These are phyloP conservation scores for Poliocrania exsul DNA, from an alignment of 2,797 vertebrate species.

Conservation along the genomic window DNA sequence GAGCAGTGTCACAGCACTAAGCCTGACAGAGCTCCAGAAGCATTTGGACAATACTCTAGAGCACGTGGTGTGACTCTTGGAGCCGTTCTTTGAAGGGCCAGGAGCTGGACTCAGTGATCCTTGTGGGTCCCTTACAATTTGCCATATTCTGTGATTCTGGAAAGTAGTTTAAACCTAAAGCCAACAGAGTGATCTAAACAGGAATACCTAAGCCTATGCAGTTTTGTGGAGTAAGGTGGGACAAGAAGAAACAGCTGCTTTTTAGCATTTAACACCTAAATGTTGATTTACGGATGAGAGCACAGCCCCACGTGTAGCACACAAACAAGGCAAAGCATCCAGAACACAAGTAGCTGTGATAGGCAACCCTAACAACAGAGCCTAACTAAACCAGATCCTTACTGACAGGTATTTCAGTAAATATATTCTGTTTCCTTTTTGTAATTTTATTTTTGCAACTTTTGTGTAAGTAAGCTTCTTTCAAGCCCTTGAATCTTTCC, in stretches of 20 bases:
- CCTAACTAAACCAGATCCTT: background rate
- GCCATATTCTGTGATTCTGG: background rate
- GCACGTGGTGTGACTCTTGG: no score
- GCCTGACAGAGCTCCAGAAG: no score
- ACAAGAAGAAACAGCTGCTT: background rate
- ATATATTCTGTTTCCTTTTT: background rate
- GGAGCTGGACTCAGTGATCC: no score
- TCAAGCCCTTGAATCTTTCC: background rate
- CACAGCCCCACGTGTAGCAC: accelerated
- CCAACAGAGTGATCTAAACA: background rate
- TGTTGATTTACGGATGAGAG: background rate
- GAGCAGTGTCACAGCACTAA: background rate
- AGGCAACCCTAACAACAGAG: background rate
- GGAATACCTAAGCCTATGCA: background rate
- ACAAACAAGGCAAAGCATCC: background rate
- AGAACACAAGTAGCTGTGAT: accelerated
- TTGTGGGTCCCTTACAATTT: background rate
- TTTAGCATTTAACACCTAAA: background rate
- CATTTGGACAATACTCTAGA: no score
- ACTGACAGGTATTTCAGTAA: background rate
- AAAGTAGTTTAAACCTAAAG: background rate
- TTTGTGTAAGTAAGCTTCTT: background rate
- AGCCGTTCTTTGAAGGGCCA: no score
- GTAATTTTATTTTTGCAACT: background rate
- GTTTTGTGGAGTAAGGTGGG: background rate